These are phyloP conservation scores for Dolichomitus sp. DNA, from an alignment of 2,888 invertebrate genomes.

Conservation along the genomic window DNA sequence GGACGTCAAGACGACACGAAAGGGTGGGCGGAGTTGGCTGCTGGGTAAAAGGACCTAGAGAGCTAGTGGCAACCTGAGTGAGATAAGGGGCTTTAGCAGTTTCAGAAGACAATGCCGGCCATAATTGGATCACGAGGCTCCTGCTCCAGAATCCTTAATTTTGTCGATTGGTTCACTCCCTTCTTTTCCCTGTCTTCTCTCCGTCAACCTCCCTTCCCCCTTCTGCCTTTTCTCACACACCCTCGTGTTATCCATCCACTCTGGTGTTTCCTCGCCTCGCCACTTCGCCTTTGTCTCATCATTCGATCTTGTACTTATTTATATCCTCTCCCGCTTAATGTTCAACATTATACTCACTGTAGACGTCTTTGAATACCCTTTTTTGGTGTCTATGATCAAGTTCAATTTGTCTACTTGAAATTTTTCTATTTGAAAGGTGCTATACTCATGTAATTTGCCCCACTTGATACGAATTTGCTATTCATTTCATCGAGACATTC, in stretches of 20 bases:
- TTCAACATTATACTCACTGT: conserved; percentile 13
- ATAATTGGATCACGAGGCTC: conserved; percentile 81
- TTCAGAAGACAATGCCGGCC: conserved; percentile 80
- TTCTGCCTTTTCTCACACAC: conserved; percentile 32
- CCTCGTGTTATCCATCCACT: conserved; percentile 51
- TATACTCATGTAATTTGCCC: too few species aligned
- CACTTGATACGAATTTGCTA: too few species aligned
- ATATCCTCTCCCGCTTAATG: not conserved
- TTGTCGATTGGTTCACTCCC: conserved; percentile 76
- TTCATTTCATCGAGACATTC: too few species aligned
- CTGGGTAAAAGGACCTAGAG: conserved; percentile 67
- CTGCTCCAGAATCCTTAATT: conserved; percentile 81
- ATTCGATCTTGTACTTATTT: conserved; percentile 45
- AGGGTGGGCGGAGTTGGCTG: conserved; percentile 68
- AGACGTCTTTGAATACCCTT: conserved; percentile 6
- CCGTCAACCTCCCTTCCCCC: conserved; percentile 31
- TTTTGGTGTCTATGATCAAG: not conserved
- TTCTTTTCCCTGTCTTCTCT: conserved; percentile 54
- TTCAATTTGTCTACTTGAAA: conserved; percentile 5
- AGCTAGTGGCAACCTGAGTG: conserved; percentile 71
- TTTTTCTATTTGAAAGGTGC: not conserved
- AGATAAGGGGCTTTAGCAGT: conserved; percentile 80
- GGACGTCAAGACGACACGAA: conserved; percentile 59
- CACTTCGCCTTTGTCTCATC: conserved; percentile 55
- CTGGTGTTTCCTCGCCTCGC: conserved; percentile 27